These are phyloP conservation scores for Hydractinia echinata DNA, from an alignment of 30 jellyfish, hydroid and myxozoan genomes.

Conservation along the genomic window DNA sequence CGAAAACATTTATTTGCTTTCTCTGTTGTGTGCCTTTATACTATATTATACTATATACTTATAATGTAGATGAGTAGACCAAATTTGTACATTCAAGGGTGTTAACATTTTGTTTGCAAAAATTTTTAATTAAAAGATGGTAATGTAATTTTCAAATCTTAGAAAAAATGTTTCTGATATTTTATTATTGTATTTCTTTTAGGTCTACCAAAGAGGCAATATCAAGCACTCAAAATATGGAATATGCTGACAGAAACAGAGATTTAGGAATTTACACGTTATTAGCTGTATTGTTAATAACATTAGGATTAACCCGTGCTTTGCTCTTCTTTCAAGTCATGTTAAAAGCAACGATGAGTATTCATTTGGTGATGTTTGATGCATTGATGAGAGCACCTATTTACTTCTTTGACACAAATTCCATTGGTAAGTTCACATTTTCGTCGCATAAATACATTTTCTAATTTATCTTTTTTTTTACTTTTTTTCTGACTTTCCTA, in stretches of 20 bases:
- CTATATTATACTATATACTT: too few relatives aligned
- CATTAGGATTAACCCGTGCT: slow-evolving; percentile 64
- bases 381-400: slow-evolving; percentile 77
- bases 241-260: slow-evolving; percentile 41
- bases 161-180: too few relatives aligned
- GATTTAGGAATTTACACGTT: slow-evolving; percentile 64
- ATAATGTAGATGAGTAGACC: too few relatives aligned
- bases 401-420: slow-evolving; percentile 73
- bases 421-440: slow-evolving; percentile 50
- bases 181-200: background rate
- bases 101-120: too few relatives aligned
- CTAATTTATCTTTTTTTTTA: too few relatives aligned
- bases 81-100: too few relatives aligned
- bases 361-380: slow-evolving; percentile 66
- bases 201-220: slow-evolving; percentile 68
- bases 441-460: background rate
- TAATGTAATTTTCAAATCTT: too few relatives aligned
- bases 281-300: slow-evolving; percentile 40
- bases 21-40: too few relatives aligned
- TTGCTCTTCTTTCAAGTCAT: slow-evolving; percentile 49
- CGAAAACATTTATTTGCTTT: too few relatives aligned
- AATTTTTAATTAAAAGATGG: too few relatives aligned
- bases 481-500: too few relatives aligned
- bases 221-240: background rate
- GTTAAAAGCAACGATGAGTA: slow-evolving; percentile 38